Evolutionary conservation across 2,113 vertebrate species (phyloP).

Genomic region (Oxyura jamaicensis): DNA sequence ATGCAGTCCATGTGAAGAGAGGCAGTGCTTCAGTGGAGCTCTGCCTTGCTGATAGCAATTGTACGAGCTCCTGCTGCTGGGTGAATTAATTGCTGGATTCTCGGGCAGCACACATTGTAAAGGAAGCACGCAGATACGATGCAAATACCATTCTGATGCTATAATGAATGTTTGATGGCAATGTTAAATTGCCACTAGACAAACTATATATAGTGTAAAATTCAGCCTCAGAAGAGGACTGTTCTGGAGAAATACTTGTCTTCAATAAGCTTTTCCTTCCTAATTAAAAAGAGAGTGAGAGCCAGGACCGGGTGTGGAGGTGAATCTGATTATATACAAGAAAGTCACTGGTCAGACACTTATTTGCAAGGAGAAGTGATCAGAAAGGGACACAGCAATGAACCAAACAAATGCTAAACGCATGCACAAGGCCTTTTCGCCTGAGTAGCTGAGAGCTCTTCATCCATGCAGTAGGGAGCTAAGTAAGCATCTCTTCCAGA

Average conservation of each 20-base stretch:
- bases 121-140: not conserved
- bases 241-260: not conserved
- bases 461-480: not conserved
- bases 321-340: not conserved
- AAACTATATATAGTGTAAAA: not conserved
- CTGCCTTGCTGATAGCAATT: not conserved
- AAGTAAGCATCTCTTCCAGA: not conserved
- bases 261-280: not conserved
- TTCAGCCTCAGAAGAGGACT: not conserved
- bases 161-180: not conserved
- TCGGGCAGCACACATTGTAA: not conserved
- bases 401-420: not conserved
- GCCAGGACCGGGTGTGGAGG: not conserved
- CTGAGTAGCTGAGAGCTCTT: not conserved
- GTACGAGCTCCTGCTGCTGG: not conserved
- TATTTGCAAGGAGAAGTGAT: not conserved
- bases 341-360: not conserved
- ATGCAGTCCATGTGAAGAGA: not conserved
- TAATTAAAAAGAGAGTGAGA: not conserved
- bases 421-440: not conserved
- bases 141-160: not conserved
- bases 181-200: not conserved
- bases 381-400: not conserved
- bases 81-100: not conserved
- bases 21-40: not conserved